Evolutionary conservation across 2,113 vertebrate species (phyloP).

Genomic region (Cyphotilapia sp.): DNA sequence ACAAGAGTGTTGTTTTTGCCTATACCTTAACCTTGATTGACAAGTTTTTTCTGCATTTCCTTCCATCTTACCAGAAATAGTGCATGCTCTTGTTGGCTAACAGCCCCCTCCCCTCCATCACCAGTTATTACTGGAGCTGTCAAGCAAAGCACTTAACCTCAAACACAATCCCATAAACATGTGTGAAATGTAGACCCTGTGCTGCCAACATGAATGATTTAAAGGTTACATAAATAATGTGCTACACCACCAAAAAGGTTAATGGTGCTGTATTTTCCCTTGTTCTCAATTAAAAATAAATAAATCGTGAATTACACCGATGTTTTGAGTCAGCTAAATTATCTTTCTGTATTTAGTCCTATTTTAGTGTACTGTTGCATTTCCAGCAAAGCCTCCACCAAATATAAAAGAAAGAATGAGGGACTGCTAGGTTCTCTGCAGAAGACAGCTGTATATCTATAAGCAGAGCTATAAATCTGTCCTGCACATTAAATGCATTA

Average conservation of each 20-base stretch:
- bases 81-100: not conserved
- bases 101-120: not conserved
- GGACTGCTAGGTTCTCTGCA: not conserved
- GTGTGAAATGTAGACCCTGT: not conserved
- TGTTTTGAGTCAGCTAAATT: not conserved
- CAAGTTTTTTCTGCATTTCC: not conserved
- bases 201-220: not conserved
- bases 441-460: not conserved
- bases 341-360: not conserved
- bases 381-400: not conserved
- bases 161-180: not conserved
- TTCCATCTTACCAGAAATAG: not conserved
- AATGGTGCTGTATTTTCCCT: not conserved
- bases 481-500: not conserved
- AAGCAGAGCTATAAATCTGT: not conserved
- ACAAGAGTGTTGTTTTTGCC: not conserved
- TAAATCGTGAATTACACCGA: not conserved
- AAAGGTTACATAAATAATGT: not conserved
- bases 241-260: not conserved
- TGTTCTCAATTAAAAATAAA: not conserved
- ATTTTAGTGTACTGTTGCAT: not conserved
- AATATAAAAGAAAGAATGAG: not conserved
- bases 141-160: not conserved
- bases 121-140: not conserved
- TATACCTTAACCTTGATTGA: not conserved